Evolutionary conservation across 1,140 invertebrate species (phyloP).

Genomic region (Whitmania pigra): DNA sequence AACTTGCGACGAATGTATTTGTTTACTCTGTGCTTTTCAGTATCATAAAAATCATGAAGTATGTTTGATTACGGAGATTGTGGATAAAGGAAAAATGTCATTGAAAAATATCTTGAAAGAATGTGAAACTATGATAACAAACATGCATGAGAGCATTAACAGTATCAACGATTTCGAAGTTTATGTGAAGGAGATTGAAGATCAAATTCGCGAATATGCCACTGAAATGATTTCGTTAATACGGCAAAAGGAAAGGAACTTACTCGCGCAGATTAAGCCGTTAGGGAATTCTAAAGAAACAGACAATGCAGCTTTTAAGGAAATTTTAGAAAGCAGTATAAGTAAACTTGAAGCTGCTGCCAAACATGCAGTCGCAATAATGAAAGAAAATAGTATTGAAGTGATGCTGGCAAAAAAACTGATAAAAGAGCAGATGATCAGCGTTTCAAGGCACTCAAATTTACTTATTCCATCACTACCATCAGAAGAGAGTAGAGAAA

Average conservation of each 20-base stretch:
- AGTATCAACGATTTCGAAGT: slow-evolving; percentile 36
- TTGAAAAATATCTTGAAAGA: slow-evolving; percentile 32
- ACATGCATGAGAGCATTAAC: slow-evolving; percentile 30
- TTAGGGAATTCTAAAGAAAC: slow-evolving; percentile 34
- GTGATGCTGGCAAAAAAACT: slow-evolving; percentile 40
- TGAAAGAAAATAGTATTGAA: slow-evolving; percentile 40
- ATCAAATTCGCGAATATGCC: slow-evolving; percentile 37
- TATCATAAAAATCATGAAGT: slow-evolving; percentile 42
- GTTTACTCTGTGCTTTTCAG: slow-evolving; percentile 41
- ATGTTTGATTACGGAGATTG: slow-evolving; percentile 38
- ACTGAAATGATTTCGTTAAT: slow-evolving; percentile 38
- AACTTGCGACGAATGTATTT: slow-evolving; percentile 39
- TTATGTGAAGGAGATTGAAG: slow-evolving; percentile 33
- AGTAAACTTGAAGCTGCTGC: slow-evolving; percentile 37
- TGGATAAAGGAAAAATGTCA: slow-evolving; percentile 32
- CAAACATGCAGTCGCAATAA: slow-evolving; percentile 38
- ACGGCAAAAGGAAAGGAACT: slow-evolving; percentile 26
- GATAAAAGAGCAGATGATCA: slow-evolving; percentile 35
- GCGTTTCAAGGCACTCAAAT: slow-evolving; percentile 4
- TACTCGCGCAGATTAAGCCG: slow-evolving; percentile 33
- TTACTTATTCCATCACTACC: slow-evolving; percentile 10
- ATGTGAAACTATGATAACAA: slow-evolving; percentile 30
- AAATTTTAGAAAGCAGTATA: slow-evolving; percentile 35
- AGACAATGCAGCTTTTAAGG: slow-evolving; percentile 34
- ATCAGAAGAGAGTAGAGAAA: not conserved